These are phyloP conservation scores for Drosophila yakuba DNA, from an alignment of 1,140 invertebrate species.

Conservation along the genomic window DNA sequence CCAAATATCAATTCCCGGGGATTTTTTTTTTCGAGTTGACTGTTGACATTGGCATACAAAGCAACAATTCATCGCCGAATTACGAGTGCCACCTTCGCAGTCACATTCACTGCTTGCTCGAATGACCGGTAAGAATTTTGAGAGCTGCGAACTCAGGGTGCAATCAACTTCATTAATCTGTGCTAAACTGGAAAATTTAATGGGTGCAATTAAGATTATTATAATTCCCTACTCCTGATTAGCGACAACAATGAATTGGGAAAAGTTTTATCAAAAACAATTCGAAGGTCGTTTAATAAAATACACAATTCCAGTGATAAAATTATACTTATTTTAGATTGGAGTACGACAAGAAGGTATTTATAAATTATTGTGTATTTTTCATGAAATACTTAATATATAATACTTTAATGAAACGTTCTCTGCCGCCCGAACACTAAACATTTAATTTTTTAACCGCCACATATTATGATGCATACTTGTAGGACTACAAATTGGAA, in stretches of 20 bases:
- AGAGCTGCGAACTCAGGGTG: not conserved
- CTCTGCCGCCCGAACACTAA: no score
- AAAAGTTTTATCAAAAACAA: no score
- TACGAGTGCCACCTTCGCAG: constrained; percentile 19
- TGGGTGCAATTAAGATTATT: not conserved
- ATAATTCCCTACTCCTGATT: no score
- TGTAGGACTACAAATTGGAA: not conserved
- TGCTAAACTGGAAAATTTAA: not conserved
- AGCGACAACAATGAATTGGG: no score
- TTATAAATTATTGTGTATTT: no score
- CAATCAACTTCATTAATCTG: constrained; percentile 17
- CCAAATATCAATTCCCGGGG: constrained; percentile 58
- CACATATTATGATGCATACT: not conserved
- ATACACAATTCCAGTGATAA: no score
- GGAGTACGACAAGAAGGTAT: no score
- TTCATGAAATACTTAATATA: no score
- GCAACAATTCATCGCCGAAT: constrained; percentile 22
- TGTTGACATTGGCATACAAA: constrained; percentile 12
- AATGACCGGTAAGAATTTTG: not conserved
- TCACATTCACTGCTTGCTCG: not conserved
- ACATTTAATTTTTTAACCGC: no score
- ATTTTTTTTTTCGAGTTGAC: constrained; percentile 58
- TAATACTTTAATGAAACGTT: no score
- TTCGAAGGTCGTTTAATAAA: no score
- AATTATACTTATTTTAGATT: no score